Base-by-base conservation (phyloP, 2,797 vertebrate species). In the Dermochelys coriacea region DNA sequence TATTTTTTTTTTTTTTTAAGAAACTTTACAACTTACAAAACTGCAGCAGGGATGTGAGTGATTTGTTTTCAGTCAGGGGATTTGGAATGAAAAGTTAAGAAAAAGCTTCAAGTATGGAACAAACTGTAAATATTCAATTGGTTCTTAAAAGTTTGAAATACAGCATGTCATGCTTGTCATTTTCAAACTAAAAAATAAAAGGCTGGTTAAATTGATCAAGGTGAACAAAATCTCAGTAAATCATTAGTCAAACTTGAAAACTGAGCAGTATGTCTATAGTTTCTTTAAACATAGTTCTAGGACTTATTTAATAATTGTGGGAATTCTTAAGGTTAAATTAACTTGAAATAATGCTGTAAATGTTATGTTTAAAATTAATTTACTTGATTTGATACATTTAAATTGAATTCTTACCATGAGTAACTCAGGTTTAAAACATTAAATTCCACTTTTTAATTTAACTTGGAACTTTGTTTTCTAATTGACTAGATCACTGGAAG, bases 91-190 rank as follows among this genome's bases (percentile, higher is more conserved):
- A 91, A 85, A 86, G 52, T 55, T 16, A 92, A 78, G 23, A 52
- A 68, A 23, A 89, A 71, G 71, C 74, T 84, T 95, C 9, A 37
- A 94, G 84, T 92, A 92, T 95, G 90, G 84, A 87, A 92, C 75
- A 88, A 91, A 84, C 85, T 93, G 89, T 97, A 95, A 95, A 97
- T 94, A 95, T 19, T 89, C 29, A 88, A 29, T 77, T 91, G 74
- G 71, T 95, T 93, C 87, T 90, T 91, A 50, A 61, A 87, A 87
- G 45, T 82, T 90, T 52, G 83, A 93, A 85, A 88, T 83, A 45
- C 16, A 74, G 96, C 90, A 87, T 94, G 91, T 91, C 90, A 79
- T 79, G 37, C 75, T n/a, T 80, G 49, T 74, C 5, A 37, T 86
- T 95, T 93, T 87, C 51, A 84, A 31, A 75, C 25, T 52, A 61